Conservation (phyloP, 2,888 invertebrate genomes). For the Polyploca ridens region DNA sequence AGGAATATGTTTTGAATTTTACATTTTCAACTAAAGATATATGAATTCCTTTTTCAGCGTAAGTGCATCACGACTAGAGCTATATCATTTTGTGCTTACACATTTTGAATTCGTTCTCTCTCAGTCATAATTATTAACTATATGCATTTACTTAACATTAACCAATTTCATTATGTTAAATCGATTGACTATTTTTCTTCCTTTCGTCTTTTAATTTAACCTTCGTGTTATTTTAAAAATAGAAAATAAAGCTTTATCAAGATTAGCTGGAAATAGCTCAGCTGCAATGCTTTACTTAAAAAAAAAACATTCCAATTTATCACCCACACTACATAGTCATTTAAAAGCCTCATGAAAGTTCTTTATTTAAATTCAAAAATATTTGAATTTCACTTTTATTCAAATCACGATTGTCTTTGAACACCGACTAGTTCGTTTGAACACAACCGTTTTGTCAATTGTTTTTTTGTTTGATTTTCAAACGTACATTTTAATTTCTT, state of each 20-base stretch:
- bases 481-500: slow-evolving; percentile 16
- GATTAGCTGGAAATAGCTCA: slow-evolving; percentile 7
- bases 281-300: slow-evolving; percentile 11
- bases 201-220: background rate
- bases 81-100: slow-evolving; percentile 49
- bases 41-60: slow-evolving; percentile 43
- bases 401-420: background rate
- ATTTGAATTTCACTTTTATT: background rate
- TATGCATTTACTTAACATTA: background rate
- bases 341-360: background rate
- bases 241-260: background rate
- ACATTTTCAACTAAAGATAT: slow-evolving; percentile 24
- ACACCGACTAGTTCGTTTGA: background rate
- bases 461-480: slow-evolving; percentile 17
- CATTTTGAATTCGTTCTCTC: slow-evolving; percentile 38
- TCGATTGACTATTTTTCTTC: background rate
- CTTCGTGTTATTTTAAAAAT: background rate
- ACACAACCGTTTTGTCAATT: slow-evolving; percentile 17
- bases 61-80: slow-evolving; percentile 51
- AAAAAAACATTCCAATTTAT: background rate
- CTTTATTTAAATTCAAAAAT: slow-evolving; percentile 2
- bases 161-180: background rate
- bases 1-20: slow-evolving; percentile 15
- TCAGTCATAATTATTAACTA: slow-evolving; percentile 29
- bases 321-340: background rate